Percentiles rank a stretch among this genome's conserved stretches.
phyloP scores from a whole-genome alignment of 2,888 invertebrate species.

The Schizaphis graminum region DNA sequence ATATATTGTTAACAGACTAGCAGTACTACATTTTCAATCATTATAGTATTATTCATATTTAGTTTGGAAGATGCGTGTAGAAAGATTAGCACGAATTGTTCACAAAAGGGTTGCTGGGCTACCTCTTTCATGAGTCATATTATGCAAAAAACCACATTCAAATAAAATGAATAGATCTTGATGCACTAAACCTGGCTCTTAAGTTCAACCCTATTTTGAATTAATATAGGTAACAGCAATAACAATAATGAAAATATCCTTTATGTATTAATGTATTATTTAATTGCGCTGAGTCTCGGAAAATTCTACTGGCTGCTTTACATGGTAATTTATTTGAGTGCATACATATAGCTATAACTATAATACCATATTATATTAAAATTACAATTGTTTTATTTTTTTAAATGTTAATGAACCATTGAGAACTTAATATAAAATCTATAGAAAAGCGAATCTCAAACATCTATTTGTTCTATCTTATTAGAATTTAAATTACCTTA shows the following conservation, averaged over 20 bases:
- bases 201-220: not conserved
- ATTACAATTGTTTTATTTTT: not conserved
- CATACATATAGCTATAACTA: not conserved
- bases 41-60: not conserved
- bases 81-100: not conserved
- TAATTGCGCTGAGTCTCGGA: not conserved
- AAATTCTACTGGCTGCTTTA: not conserved
- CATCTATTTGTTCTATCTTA: not conserved
- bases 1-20: not conserved
- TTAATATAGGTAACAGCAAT: not conserved
- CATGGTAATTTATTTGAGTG: not conserved
- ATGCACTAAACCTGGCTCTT: not conserved
- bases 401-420: not conserved
- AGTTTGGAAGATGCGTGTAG: not conserved
- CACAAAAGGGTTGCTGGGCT: not conserved
- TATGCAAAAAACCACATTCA: constrained; percentile 19
- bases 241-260: not conserved
- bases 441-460: not conserved
- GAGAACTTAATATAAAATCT: not conserved
- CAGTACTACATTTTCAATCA: not conserved
- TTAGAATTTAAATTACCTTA: not conserved
- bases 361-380: not conserved
- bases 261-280: not conserved
- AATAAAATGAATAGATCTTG: not conserved
- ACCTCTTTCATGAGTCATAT: not conserved